Percentiles rank a stretch among this genome's conserved stretches.
These are phyloP conservation scores for Malacoraja senta DNA, from an alignment of 2,797 vertebrate species.

Conservation along the genomic window DNA sequence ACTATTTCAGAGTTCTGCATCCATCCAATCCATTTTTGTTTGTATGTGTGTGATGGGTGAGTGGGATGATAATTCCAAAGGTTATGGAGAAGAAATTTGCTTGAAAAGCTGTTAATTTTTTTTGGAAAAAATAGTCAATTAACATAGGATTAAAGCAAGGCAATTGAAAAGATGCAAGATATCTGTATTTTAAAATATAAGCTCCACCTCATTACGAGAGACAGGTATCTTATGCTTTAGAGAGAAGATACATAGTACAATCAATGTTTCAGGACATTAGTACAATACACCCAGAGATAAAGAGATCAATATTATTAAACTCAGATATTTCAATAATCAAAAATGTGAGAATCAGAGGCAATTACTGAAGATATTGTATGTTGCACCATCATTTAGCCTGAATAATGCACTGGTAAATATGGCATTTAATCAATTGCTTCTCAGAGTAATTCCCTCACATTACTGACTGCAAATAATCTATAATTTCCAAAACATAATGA, in stretches of 20 bases:
- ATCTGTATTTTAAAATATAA: constrained; percentile 2
- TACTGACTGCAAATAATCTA: constrained; percentile 17
- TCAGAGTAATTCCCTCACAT: not conserved
- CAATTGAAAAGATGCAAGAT: not conserved
- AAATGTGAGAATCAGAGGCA: not conserved
- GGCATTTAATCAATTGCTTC: not conserved
- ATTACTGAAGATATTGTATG: not conserved
- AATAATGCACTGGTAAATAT: not conserved
- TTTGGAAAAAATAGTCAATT: not conserved
- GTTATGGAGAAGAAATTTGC: not conserved
- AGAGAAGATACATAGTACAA: not conserved
- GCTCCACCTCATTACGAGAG: not conserved
- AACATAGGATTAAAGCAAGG: not conserved
- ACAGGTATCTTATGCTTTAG: not conserved
- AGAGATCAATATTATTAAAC: not conserved
- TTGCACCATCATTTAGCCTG: not conserved
- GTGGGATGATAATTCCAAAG: not conserved
- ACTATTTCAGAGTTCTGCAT: not conserved
- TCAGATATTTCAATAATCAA: not conserved
- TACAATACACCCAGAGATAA: not conserved
- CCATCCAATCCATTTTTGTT: not conserved
- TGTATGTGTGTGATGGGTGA: too few species aligned
- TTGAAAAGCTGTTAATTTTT: not conserved
- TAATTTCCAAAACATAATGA: not conserved
- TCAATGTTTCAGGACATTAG: not conserved